These are phyloP conservation scores for Cochlearius cochlearius DNA, from an alignment of 2,113 vertebrate genomes.

Conservation along the genomic window DNA sequence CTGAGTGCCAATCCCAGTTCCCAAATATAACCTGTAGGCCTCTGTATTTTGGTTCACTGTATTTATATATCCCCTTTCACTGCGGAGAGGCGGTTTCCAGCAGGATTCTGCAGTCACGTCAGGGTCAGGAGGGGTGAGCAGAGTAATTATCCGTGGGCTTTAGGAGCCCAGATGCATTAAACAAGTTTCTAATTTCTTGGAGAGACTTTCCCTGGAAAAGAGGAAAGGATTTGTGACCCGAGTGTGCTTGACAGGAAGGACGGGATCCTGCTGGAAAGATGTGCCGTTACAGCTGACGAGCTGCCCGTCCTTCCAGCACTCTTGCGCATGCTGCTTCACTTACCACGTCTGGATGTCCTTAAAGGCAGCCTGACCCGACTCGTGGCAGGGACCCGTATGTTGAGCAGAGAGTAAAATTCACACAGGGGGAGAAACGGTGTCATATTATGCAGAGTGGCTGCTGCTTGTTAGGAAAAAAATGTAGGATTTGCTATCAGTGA, in stretches of 20 bases:
- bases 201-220: not conserved
- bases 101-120: not conserved
- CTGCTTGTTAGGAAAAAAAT: not conserved
- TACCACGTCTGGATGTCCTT: not conserved
- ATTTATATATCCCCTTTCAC: not conserved
- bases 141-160: not conserved
- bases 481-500: conserved; percentile 21
- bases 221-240: not conserved
- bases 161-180: conserved; percentile 6
- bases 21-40: not conserved
- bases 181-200: conserved; percentile 27
- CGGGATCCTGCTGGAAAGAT: conserved; percentile 5
- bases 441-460: not conserved
- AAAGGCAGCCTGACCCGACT: not conserved
- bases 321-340: not conserved
- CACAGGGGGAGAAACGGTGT: not conserved
- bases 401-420: conserved; percentile 11
- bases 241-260: conserved; percentile 5
- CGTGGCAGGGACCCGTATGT: not conserved
- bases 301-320: not conserved
- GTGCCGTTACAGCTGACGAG: not conserved
- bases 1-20: not conserved
- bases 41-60: not conserved
- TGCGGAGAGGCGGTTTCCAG: not conserved
- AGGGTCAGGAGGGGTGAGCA: not conserved